Conservation (phyloP, 37 sponge, comb jelly and placozoan species). For the Diacarnus erythraeanus region DNA sequence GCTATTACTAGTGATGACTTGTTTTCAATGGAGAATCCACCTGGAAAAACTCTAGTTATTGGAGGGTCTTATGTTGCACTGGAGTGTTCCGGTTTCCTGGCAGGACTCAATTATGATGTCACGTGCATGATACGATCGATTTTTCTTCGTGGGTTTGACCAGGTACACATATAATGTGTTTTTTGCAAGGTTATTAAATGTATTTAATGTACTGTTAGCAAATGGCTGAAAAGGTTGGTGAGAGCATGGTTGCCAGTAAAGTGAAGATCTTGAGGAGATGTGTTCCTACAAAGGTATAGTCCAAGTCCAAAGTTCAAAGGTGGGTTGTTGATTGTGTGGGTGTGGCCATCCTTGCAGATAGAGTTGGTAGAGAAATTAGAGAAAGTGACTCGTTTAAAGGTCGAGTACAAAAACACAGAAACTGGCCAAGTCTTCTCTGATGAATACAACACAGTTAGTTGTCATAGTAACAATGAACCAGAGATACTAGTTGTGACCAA, state of each 20-base stretch:
- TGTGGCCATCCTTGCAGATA: too few relatives aligned
- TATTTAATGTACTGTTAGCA: constrained; percentile 43
- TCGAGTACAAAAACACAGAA: constrained; percentile 59
- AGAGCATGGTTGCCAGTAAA: constrained; percentile 77
- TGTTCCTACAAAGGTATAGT: constrained; percentile 80
- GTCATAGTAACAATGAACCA: neutral
- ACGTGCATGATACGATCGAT: constrained; percentile 96
- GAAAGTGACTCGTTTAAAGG: constrained; percentile 64
- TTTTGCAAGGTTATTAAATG: neutral
- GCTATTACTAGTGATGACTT: constrained; percentile 98
- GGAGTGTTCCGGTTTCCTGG: constrained; percentile 98
- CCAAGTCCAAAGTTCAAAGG: neutral
- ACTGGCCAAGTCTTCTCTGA: constrained; percentile 47
- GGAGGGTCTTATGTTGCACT: constrained; percentile 99
- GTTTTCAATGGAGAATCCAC: constrained; percentile 82
- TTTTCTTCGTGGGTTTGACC: constrained; percentile 95
- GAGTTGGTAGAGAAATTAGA: too few relatives aligned
- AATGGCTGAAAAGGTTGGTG: constrained; percentile 89
- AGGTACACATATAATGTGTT: constrained; percentile 35
- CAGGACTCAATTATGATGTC: constrained; percentile 87
- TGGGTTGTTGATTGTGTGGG: too few relatives aligned
- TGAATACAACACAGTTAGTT: constrained; percentile 83
- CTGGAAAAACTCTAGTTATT: constrained; percentile 94
- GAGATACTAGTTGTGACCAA: neutral
- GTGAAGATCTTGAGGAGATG: constrained; percentile 79